phyloP scores from a whole-genome alignment of 2,113 vertebrate species.

The Phasianus colchicus region DNA sequence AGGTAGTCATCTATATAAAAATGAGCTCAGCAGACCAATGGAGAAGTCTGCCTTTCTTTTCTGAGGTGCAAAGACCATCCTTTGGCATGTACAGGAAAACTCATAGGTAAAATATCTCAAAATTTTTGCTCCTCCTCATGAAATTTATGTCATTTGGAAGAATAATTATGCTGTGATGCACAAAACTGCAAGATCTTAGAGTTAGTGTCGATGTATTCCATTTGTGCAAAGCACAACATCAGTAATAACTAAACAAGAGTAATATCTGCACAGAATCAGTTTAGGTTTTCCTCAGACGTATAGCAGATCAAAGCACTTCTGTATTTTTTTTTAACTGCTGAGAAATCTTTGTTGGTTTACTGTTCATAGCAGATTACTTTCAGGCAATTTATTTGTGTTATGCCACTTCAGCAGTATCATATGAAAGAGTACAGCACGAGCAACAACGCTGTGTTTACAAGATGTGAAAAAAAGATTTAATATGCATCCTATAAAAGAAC shows the following conservation, averaged over 20 bases:
- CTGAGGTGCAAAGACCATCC: neutral
- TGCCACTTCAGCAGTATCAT: neutral
- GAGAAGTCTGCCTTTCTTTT: neutral
- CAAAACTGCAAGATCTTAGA: neutral
- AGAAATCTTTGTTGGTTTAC: neutral
- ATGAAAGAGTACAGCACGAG: neutral
- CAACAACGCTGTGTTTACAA: neutral
- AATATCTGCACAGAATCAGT: neutral
- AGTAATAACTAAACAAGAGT: neutral
- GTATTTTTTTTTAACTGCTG: neutral
- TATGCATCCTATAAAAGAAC: neutral
- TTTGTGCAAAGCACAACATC: neutral
- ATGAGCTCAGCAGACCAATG: neutral
- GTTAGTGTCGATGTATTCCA: rapidly evolving
- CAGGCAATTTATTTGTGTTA: neutral
- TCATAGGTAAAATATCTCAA: neutral
- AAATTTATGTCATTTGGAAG: neutral
- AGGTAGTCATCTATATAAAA: neutral
- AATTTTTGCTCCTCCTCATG: neutral
- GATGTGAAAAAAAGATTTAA: neutral
- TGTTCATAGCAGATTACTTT: neutral
- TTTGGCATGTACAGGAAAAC: neutral
- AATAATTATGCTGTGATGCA: neutral
- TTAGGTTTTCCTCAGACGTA: neutral
- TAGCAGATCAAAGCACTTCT: neutral